Percentiles rank a stretch among this genome's conserved stretches.
These are phyloP conservation scores for Gryon sp. DNA, from an alignment of 1,140 invertebrate genomes.

Conservation along the genomic window DNA sequence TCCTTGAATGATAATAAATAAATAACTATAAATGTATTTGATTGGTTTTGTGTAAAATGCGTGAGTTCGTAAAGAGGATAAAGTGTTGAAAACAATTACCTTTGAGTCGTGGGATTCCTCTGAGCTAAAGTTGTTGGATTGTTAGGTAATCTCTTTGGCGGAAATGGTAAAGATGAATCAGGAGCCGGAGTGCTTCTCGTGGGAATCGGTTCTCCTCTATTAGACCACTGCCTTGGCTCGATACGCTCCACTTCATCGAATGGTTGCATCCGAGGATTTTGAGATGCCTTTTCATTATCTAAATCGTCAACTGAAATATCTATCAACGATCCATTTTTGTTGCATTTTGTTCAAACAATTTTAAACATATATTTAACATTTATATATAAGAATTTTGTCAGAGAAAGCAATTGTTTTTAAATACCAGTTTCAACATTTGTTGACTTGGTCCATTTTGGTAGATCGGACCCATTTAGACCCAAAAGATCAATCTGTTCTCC, in stretches of 20 bases:
- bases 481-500: constrained; percentile 71
- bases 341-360: no score
- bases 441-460: constrained; percentile 50
- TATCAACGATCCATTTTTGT: no score
- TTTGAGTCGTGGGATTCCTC: constrained; percentile 67
- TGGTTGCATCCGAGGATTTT: constrained; percentile 51
- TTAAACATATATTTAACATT: no score
- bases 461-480: constrained; percentile 13
- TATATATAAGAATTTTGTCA: neutral
- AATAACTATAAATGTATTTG: no score
- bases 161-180: constrained; percentile 49
- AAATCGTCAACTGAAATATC: constrained; percentile 21
- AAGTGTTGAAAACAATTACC: constrained; percentile 44
- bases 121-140: constrained; percentile 65
- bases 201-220: constrained; percentile 51
- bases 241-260: constrained; percentile 71
- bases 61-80: no score
- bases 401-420: neutral
- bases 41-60: no score
- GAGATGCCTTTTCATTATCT: constrained; percentile 9
- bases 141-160: constrained; percentile 47
- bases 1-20: no score
- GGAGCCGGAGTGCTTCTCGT: constrained; percentile 47
- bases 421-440: constrained; percentile 44
- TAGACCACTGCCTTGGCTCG: constrained; percentile 67